Evolutionary conservation across 2,113 vertebrate species (phyloP), one percentile per base, ranked within the genome.

Genomic region (Scomber colias): DNA sequence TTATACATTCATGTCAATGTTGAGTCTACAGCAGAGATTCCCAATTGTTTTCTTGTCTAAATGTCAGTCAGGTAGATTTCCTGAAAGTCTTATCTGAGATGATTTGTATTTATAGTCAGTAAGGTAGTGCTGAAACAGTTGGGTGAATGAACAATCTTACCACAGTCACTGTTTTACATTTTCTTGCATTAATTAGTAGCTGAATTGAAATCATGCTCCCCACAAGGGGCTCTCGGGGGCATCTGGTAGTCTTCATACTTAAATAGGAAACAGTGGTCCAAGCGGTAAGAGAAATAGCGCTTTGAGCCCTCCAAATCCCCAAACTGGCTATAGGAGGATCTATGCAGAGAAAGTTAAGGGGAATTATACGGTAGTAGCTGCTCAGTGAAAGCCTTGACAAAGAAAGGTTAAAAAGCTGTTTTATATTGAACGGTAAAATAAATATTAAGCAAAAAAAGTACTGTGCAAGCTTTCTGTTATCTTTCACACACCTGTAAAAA

Each of bases 221-320:
- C 7, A 16, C 10, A 13, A 44, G 16, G 19, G 14, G 50, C 12
- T 56, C 44, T 11, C 19, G 10, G 5, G 1, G 17, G 0, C 19
- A 70, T 35, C 12, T 54, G 74, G 59, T 27, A 57, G 40, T 27
- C 24, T 5, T 44, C 14, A 1, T 19, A 16, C 35, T 6, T 3
- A 49, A 46, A 66, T 77, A 60, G 46, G 69, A 74, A 81, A 62
- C 16, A 65, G 69, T 30, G 30, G 50, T 74, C 35, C 31, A 54
- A 65, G 65, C 61, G 59, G 57, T 82, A n/a, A 65, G 4, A 46
- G 31, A 53, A 63, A 21, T 1, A 4, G 12, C 51, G 65, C 57
- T 59, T 3, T 48, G 59, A 50, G 54, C 2, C 0, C 27, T 27
- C 13, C 3, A 30, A 74, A 40, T 51, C 57, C 69, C 69, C 31